A percentile compares a stretch with the other conserved stretches of the same genome.
These are phyloP conservation scores for Eilema sororculum DNA, from an alignment of 2,888 invertebrate species.

Conservation along the genomic window DNA sequence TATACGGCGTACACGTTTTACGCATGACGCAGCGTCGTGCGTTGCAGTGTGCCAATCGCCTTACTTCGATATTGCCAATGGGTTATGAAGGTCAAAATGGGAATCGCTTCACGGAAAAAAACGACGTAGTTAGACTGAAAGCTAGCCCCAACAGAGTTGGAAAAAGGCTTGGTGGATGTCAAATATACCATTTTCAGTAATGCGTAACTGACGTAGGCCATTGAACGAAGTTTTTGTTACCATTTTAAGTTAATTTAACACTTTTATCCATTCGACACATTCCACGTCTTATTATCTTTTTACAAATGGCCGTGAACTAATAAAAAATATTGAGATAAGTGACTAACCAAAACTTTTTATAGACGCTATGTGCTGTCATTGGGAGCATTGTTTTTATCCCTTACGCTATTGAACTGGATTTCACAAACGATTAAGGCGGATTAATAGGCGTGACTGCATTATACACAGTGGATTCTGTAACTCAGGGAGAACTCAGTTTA, in stretches of 20 bases:
- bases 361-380: neutral
- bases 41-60: no score
- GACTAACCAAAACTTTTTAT: neutral
- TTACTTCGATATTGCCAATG: no score
- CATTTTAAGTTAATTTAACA: slow-evolving; percentile 12
- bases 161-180: neutral
- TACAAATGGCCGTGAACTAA: neutral
- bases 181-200: slow-evolving; percentile 13
- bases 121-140: neutral
- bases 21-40: no score
- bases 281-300: slow-evolving; percentile 1
- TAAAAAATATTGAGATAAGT: neutral
- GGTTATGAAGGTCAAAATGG: no score
- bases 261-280: slow-evolving; percentile 2
- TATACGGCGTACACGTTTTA: no score
- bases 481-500: no score
- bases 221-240: slow-evolving; percentile 24
- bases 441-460: neutral
- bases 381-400: neutral
- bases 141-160: neutral
- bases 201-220: slow-evolving; percentile 29
- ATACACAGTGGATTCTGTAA: neutral
- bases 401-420: neutral
- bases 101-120: no score
- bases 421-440: neutral